These are phyloP conservation scores for Tipula confusa DNA, from an alignment of 2,888 invertebrate species.

Conservation along the genomic window DNA sequence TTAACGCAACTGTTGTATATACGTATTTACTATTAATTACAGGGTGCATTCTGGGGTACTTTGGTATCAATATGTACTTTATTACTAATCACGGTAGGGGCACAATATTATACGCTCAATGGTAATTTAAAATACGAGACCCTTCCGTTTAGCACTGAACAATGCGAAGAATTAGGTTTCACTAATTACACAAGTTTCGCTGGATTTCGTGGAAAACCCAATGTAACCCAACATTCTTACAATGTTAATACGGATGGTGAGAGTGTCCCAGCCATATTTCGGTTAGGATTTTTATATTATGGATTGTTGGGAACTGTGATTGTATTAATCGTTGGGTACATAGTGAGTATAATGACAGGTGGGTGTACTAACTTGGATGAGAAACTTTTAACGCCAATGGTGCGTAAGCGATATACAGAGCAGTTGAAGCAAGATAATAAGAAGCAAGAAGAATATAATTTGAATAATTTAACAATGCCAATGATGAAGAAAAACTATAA, in stretches of 20 bases:
- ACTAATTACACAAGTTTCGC: background rate
- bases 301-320: slow-evolving; percentile 59
- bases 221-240: background rate
- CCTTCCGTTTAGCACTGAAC: slow-evolving; percentile 36
- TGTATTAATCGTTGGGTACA: slow-evolving; percentile 57
- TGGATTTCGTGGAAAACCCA: background rate
- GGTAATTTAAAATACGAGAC: background rate
- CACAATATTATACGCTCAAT: slow-evolving; percentile 41
- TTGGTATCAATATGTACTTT: slow-evolving; percentile 53
- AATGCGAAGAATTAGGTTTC: slow-evolving; percentile 33
- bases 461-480: background rate
- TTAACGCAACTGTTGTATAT: slow-evolving; percentile 33
- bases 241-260: background rate
- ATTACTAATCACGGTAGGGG: slow-evolving; percentile 53
- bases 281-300: slow-evolving; percentile 66
- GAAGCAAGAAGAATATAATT: background rate
- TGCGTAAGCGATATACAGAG: slow-evolving; percentile 30
- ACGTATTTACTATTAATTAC: background rate
- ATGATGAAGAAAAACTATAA: background rate
- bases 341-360: slow-evolving; percentile 59
- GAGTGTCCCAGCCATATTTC: slow-evolving; percentile 45
- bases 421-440: background rate
- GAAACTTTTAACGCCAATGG: slow-evolving; percentile 35
- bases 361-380: slow-evolving; percentile 36
- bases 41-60: slow-evolving; percentile 55